phyloP scores from a whole-genome alignment of 2,113 vertebrate species.

The Prolemur simus region DNA sequence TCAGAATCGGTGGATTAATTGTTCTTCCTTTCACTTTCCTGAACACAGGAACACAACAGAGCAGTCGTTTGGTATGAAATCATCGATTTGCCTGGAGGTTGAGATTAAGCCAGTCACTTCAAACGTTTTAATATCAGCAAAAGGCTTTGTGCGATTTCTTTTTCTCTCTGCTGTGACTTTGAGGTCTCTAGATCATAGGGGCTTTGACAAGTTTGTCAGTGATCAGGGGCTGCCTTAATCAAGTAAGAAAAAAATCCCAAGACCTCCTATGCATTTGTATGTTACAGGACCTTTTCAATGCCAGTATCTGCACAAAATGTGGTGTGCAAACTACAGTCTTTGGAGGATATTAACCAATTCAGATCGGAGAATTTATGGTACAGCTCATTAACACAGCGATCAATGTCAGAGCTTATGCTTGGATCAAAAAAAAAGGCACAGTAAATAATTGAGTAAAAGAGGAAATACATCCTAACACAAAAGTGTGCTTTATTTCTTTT shows the following conservation, averaged over 20 bases:
- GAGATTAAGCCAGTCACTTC: not conserved
- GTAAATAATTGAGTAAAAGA: not conserved
- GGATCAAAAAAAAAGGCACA: not conserved
- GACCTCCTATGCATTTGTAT: too few species aligned
- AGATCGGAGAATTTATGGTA: not conserved
- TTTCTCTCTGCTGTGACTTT: not conserved
- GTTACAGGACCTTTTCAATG: not conserved
- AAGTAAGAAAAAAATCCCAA: not conserved
- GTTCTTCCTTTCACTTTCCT: not conserved
- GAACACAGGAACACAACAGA: not conserved
- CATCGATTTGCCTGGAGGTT: not conserved
- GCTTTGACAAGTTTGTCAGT: not conserved
- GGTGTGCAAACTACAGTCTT: not conserved
- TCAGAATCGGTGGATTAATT: accelerated
- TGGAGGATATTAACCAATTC: not conserved
- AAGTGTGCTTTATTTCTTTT: not conserved
- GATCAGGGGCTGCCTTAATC: not conserved
- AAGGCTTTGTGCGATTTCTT: not conserved
- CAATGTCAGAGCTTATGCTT: not conserved
- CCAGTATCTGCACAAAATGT: not conserved
- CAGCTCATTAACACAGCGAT: not conserved
- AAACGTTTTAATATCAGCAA: not conserved
- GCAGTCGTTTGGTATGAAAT: not conserved
- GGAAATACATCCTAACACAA: not conserved
- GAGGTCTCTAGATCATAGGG: not conserved